A percentile compares a stretch with the other conserved stretches of the same genome.
Conservation (phyloP, 1,140 invertebrate genomes). For the Polyergus mexicanus region DNA sequence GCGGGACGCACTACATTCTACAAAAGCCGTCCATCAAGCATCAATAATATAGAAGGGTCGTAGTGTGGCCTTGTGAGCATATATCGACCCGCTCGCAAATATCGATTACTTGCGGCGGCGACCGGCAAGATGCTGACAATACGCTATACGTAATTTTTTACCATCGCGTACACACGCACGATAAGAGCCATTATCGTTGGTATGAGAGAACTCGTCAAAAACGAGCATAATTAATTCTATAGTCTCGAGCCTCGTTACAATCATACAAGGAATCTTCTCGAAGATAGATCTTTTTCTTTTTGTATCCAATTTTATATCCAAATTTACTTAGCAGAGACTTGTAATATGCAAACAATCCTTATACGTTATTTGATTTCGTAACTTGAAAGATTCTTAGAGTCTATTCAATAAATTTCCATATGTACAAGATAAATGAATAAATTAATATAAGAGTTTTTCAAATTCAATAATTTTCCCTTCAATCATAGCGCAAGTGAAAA, state of each 20-base stretch:
- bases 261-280: neutral
- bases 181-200: neutral
- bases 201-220: neutral
- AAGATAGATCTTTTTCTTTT: neutral
- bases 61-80: constrained; percentile 77
- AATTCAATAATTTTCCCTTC: constrained; percentile 51
- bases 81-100: constrained; percentile 78
- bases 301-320: neutral
- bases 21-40: constrained; percentile 78
- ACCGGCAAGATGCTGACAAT: constrained; percentile 28
- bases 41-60: constrained; percentile 83
- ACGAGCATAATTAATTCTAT: constrained; percentile 10
- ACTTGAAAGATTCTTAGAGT: neutral
- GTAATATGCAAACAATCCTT: neutral
- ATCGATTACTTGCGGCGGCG: constrained; percentile 72
- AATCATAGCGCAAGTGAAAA: constrained; percentile 70
- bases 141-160: constrained; percentile 40
- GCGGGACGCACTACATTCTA: constrained; percentile 76
- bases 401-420: neutral
- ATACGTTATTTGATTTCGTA: neutral
- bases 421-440: too few species aligned
- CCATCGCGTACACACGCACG: neutral
- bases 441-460: neutral
- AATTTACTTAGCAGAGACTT: neutral
- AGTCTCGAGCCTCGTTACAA: neutral